phyloP scores from a whole-genome alignment of 1,140 invertebrate species.

The Drosophila takahashii region DNA sequence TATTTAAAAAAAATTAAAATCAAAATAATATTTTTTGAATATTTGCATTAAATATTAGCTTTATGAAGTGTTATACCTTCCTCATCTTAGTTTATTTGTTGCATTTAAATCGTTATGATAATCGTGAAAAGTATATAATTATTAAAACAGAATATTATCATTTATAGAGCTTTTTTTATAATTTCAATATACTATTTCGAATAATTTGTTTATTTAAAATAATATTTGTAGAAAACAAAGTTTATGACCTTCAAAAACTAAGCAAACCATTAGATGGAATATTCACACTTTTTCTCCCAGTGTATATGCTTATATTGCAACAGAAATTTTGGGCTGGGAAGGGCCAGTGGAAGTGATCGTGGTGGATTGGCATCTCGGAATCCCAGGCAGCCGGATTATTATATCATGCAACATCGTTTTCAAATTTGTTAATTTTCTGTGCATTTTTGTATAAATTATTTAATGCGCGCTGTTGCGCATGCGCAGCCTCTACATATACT shows the following conservation, averaged over 20 bases:
- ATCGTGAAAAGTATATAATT: no score
- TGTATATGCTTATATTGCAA: conserved; percentile 55
- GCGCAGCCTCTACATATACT: conserved; percentile 5
- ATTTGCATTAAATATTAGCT: no score
- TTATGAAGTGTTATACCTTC: no score
- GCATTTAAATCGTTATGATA: no score
- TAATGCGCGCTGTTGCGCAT: conserved; percentile 76
- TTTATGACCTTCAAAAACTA: not conserved
- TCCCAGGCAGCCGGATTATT: conserved; percentile 53
- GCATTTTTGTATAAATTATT: conserved; percentile 81
- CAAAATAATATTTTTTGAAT: no score
- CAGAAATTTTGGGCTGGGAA: conserved; percentile 34
- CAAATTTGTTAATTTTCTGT: conserved; percentile 75
- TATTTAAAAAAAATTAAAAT: no score
- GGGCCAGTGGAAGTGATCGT: conserved; percentile 7
- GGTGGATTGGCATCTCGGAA: conserved; percentile 36
- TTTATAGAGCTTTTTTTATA: no score
- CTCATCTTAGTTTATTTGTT: no score
- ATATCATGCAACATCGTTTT: conserved; percentile 75
- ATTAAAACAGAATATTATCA: no score
- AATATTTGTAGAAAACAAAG: no score
- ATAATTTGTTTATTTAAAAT: no score
- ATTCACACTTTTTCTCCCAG: not conserved
- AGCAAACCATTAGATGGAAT: not conserved
- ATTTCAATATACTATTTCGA: no score